Evolutionary conservation across 2,888 invertebrate genomes (phyloP), one percentile per base, ranked within the genome.

Genomic region (Neoaliturus tenellus): DNA sequence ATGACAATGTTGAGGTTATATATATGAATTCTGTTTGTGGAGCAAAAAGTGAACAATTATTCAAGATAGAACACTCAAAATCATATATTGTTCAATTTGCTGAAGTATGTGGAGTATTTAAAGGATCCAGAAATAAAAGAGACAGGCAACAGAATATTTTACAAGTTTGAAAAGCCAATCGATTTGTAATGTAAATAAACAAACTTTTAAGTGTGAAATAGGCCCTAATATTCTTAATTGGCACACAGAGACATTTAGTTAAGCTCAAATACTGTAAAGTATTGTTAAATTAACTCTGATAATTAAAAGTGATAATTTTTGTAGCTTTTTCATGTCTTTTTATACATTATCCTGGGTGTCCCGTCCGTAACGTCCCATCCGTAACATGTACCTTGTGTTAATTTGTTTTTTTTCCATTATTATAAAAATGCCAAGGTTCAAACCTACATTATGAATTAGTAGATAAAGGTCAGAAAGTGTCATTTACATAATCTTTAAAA

Each of bases 121-220:
- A 78, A 78, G 48, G 44, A 48, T 44, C 78, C 78, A 78, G 48
- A 78, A 78, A 78, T 78, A 78, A 78, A 48, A 78, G 78, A 41
- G 41, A 48, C 78, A 23, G 48, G 78, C 44, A 48, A 78, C 78
- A 78, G 78, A 78, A 48, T 44, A 78, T 78, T 78, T 78, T 78
- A 78, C 48, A 78, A 78, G 78, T 78, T 78, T 78, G 78, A 78
- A 44, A 78, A 78, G 48, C 78, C 48, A 78, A 78, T 78, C 78
- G 78, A 78, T 23, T 78, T 78, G 78, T 78, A 48, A 78, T 48
- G 20, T 78, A 48, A 78, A 78, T 78, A n/a, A 25, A 39, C 39
- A 75, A 44, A 75, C 75, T 78, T 35, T 55, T 80, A 44, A 80
- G 51, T 31, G 28, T 55, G 80, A 80, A 80, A 80, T 44, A 20